phyloP scores from a whole-genome alignment of 2,797 vertebrate genomes.

The Setipinna tenuifilis region DNA sequence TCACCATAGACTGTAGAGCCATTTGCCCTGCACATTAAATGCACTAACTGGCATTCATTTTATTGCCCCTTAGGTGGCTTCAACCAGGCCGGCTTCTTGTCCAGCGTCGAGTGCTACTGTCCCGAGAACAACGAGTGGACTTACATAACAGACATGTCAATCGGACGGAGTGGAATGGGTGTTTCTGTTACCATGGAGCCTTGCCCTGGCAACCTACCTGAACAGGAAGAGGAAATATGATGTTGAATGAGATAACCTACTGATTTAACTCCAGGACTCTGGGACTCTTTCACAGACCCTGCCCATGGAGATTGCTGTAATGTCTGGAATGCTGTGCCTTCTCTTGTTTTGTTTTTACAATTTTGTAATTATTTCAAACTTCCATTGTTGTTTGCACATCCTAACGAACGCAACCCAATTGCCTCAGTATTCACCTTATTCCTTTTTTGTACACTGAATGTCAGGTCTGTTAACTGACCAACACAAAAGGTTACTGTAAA shows the following conservation, averaged over 20 bases:
- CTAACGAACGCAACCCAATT: neutral
- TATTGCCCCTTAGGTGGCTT: conserved; percentile 74
- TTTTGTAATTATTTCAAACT: neutral
- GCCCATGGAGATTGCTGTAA: neutral
- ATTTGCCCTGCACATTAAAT: too few relatives aligned
- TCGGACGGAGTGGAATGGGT: conserved; percentile 81
- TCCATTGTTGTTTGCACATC: conserved; percentile 11
- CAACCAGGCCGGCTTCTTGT: conserved; percentile 79
- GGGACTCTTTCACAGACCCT: neutral
- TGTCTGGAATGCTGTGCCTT: neutral
- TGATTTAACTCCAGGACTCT: neutral
- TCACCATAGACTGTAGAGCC: too few relatives aligned
- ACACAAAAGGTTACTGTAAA: neutral
- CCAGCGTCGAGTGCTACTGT: conserved; percentile 79
- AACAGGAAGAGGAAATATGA: conserved; percentile 64
- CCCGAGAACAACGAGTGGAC: conserved; percentile 77
- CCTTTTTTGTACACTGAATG: neutral
- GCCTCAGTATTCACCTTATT: neutral
- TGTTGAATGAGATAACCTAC: conserved; percentile 44
- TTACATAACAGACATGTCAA: conserved; percentile 70
- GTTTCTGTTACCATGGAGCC: conserved; percentile 86
- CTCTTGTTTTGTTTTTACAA: neutral
- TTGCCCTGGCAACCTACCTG: conserved; percentile 75
- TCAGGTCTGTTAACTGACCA: neutral
- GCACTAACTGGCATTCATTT: neutral